Base-by-base conservation (phyloP, 23 tunicate species). In the Styela clava region DNA sequence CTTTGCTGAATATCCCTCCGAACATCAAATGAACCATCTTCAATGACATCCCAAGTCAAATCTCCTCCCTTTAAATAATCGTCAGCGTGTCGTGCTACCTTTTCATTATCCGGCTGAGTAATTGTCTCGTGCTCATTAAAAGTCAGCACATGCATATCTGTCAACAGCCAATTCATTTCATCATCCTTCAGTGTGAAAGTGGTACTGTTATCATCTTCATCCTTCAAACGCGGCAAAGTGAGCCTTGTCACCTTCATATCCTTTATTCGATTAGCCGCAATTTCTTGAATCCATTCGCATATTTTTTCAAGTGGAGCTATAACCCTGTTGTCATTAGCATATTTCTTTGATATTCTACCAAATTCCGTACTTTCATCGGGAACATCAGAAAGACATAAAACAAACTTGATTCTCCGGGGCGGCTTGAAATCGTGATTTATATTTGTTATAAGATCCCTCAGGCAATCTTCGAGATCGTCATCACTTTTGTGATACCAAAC, bases 21-120 rank as follows among this genome's bases (percentile, higher is more conserved):
- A 28, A 87, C 83, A 37, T 65, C 86, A 31, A 74, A 31, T 3
- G 32, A 35, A 25, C 73, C 86, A 51, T 52, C 28, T 20, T 83
- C 86, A 33, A 87, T 61, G 16, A 83, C 91, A 65, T 87, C 86
- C 91, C 91, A 87, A 52, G 86, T 73, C 20, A 82, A 63, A 16
- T 61, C 31, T 7, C 83, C 73, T 28, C 91, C 91, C 36, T 82
- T 82, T 24, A 87, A 25, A 74, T 82, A 87, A 22, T 82, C 86
- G 30, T 68, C 71, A 2, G 85, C 89, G 23, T 52, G 62, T 22
- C 69, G 70, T 0, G 52, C 52, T 0, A 61, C 35, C 62, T 86
- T 72, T 7, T 76, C 81, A 12, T 76, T 44, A 27, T 76, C n/a
- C 27, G 76, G 19, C 18, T 19, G 32, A 21, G 68, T 19, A 3